Evolutionary conservation across 1,140 invertebrate genomes (phyloP).

Genomic region (Drosophila ogumai): DNA sequence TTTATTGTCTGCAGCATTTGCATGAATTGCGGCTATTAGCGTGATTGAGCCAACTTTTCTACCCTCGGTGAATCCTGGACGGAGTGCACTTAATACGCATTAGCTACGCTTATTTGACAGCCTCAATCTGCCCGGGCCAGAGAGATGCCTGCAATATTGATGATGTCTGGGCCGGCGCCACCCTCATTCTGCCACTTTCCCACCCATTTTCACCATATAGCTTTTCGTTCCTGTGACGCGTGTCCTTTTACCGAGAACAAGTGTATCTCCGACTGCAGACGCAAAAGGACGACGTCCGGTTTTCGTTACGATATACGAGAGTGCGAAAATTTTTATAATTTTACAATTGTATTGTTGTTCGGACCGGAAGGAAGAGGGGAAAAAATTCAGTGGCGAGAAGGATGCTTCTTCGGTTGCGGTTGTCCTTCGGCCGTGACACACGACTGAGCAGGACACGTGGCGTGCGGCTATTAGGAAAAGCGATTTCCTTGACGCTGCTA

Average conservation of each 20-base stretch:
- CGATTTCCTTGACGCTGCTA: constrained; percentile 76
- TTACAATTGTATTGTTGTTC: constrained; percentile 82
- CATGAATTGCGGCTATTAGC: constrained; percentile 70
- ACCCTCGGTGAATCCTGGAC: constrained; percentile 17
- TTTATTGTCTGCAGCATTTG: constrained; percentile 68
- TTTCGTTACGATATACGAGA: constrained; percentile 50
- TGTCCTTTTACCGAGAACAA: constrained; percentile 61
- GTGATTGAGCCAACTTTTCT: constrained; percentile 54
- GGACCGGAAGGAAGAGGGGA: constrained; percentile 22
- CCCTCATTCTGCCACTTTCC: constrained; percentile 8
- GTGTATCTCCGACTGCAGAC: constrained; percentile 64
- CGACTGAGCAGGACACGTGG: constrained; percentile 74
- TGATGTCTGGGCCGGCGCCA: constrained; percentile 54
- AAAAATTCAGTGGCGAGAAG: constrained; percentile 7
- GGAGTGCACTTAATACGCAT: constrained; percentile 79
- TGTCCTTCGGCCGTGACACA: constrained; percentile 69
- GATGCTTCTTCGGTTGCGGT: constrained; percentile 41
- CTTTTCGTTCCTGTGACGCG: constrained; percentile 52
- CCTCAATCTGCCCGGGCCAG: constrained; percentile 34
- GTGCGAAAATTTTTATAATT: constrained; percentile 83
- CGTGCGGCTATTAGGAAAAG: constrained; percentile 68
- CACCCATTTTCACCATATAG: constrained; percentile 1
- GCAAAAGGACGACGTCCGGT: constrained; percentile 60
- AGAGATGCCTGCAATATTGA: constrained; percentile 69
- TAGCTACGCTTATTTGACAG: constrained; percentile 81